Conservation (phyloP, 1,140 invertebrate species). For the Subanguina moxae region DNA sequence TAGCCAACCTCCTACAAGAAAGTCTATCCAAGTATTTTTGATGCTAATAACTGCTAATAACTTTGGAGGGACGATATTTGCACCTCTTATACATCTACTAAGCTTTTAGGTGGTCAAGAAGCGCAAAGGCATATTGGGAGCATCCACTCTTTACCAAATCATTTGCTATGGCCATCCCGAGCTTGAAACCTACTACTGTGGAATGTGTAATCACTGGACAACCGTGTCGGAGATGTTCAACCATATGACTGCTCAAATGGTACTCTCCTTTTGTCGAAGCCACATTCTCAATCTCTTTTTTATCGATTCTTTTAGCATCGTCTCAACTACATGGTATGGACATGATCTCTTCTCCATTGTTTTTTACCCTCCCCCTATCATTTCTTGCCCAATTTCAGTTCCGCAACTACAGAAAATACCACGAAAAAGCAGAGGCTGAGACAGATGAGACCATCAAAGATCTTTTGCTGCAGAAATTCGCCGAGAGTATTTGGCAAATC, state of each 20-base stretch:
- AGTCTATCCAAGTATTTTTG: no score
- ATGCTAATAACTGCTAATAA: no score
- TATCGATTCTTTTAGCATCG: conserved; percentile 5
- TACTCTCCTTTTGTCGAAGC: no score
- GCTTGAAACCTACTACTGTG: conserved; percentile 30
- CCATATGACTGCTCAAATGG: conserved; percentile 26
- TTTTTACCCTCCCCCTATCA: no score
- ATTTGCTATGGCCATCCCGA: conserved; percentile 35
- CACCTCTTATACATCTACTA: no score
- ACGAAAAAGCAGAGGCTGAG: conserved; percentile 31
- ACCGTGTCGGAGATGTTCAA: conserved; percentile 27
- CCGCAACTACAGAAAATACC: conserved; percentile 38
- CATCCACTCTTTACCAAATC: conserved; percentile 29
- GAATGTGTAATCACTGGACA: conserved; percentile 35
- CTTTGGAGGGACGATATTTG: no score
- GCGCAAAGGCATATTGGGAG: conserved; percentile 22
- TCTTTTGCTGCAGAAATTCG: conserved; percentile 26
- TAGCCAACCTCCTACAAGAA: no score
- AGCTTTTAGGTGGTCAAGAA: conserved; percentile 22
- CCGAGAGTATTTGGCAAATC: conserved; percentile 27
- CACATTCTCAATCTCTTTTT: no score
- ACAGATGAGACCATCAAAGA: conserved; percentile 16
- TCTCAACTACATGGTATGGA: conserved; percentile 33
- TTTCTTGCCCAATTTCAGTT: conserved; percentile 18
- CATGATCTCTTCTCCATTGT: background rate